These are phyloP conservation scores for Drosophila meridionalis DNA, from an alignment of 2,888 invertebrate genomes.

Conservation along the genomic window DNA sequence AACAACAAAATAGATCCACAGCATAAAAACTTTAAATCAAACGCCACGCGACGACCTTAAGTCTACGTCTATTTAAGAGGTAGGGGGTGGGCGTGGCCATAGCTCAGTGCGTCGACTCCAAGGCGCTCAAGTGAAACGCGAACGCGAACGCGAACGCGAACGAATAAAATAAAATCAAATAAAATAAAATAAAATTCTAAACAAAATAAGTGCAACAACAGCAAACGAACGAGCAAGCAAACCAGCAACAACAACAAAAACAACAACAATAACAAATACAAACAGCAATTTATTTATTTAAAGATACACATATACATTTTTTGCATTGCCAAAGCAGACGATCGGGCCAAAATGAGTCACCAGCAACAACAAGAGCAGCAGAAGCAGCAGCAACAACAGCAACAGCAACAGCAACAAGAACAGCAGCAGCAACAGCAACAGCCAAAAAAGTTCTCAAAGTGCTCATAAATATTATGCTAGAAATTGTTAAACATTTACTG, in stretches of 20 bases:
- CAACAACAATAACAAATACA: slow-evolving; percentile 39
- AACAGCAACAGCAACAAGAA: slow-evolving; percentile 25
- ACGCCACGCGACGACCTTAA: slow-evolving; percentile 79
- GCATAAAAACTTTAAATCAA: slow-evolving; percentile 32
- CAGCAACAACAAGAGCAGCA: slow-evolving; percentile 46
- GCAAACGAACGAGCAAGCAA: slow-evolving; percentile 25
- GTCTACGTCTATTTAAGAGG: slow-evolving; percentile 53
- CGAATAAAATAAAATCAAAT: slow-evolving; percentile 32
- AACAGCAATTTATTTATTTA: slow-evolving; percentile 53
- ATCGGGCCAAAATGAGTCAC: slow-evolving; percentile 61
- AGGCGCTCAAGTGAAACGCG: slow-evolving; percentile 75
- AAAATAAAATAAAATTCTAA: slow-evolving; percentile 29
- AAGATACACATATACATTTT: slow-evolving; percentile 53
- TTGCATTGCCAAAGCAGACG: slow-evolving; percentile 53
- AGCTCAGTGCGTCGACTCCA: slow-evolving; percentile 71
- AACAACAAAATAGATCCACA: slow-evolving; percentile 5
- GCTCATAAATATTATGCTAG: slow-evolving; percentile 65
- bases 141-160: slow-evolving; percentile 18
- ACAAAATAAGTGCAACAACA: slow-evolving; percentile 45
- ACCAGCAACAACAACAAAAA: slow-evolving; percentile 12
- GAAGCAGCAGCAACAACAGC: slow-evolving; percentile 28
- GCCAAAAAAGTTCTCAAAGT: slow-evolving; percentile 53
- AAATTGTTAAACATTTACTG: slow-evolving; percentile 55
- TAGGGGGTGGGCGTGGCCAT: slow-evolving; percentile 63
- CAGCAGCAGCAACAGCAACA: slow-evolving; percentile 28